phyloP scores from a whole-genome alignment of 1,140 invertebrate genomes.

The Adoxophyes honmai region DNA sequence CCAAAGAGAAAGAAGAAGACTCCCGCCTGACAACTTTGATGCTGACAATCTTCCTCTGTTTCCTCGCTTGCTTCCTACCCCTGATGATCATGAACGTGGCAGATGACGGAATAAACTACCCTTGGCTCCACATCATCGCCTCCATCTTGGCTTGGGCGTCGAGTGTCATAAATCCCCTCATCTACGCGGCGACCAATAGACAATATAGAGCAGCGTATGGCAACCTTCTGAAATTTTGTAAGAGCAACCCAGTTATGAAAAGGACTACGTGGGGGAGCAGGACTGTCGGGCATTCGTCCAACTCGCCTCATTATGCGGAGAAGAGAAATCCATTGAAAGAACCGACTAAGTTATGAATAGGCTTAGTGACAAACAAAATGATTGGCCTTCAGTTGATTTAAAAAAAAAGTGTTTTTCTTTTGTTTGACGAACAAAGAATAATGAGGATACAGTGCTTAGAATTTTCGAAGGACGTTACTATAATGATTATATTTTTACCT shows the following conservation, averaged over 20 bases:
- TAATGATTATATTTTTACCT: too few relatives aligned
- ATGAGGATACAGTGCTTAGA: too few relatives aligned
- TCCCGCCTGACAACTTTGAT: conserved; percentile 89
- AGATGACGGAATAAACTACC: conserved; percentile 84
- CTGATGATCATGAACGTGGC: conserved; percentile 91
- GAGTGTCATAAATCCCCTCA: conserved; percentile 91
- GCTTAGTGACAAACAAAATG: too few relatives aligned
- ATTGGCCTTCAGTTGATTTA: too few relatives aligned
- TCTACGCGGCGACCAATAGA: conserved; percentile 91
- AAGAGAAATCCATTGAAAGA: conserved; percentile 56
- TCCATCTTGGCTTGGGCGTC: conserved; percentile 92
- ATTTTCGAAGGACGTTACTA: too few relatives aligned
- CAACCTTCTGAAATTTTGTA: conserved; percentile 79
- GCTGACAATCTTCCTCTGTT: conserved; percentile 91
- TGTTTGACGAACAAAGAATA: too few relatives aligned
- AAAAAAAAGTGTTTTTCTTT: too few relatives aligned
- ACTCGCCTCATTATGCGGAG: conserved; percentile 61
- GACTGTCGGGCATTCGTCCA: conserved; percentile 65
- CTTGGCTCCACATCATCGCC: conserved; percentile 86
- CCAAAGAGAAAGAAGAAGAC: conserved; percentile 82
- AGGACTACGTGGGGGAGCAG: conserved; percentile 68
- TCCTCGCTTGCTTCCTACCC: conserved; percentile 90
- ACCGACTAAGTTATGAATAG: conserved; percentile 58
- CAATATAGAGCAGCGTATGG: conserved; percentile 88
- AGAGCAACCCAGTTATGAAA: conserved; percentile 50